Base-by-base conservation (phyloP, 53 echinoderm and acorn worm species). In the Astropecten irregularis region DNA sequence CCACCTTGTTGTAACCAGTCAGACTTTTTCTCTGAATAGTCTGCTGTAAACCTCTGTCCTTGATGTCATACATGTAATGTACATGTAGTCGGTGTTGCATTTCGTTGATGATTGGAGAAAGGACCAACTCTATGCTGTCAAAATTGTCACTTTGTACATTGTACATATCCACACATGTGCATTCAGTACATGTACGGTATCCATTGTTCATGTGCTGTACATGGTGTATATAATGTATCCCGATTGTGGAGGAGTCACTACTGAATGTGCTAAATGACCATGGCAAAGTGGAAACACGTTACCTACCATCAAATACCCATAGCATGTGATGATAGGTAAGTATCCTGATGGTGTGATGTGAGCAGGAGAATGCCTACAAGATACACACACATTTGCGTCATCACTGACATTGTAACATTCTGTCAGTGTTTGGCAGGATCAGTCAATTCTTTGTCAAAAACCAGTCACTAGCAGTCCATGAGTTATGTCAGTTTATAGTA, bases 241-340 rank as follows among this genome's bases (percentile, higher is more conserved):
- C n/a, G 4, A 8, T 13, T 61, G 30, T 61, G 9, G 26, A 7
- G 14, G 8, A 14, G 47, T 7, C 47, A 46, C 14, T 14, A 46
- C 14, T 33, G 38, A 65, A 37, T 65, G 65, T 38, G 8, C 8
- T 7, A 35, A 35, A 65, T 37, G 37, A 5, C 0, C 38, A n/a
- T 13, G 10, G 38, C 65, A 10, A 65, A 65, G 38, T 65, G 65
- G 65, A 65, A 65, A 10, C 65, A 65, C 30, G 38, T 65, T n/a
- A 11, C 13, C 10, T 65, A 65, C 38, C 65, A 65, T 37, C 37
- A 65, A 29, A 21, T 65, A 6, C 30, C 38, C 36, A n/a, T n/a
- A n/a, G n/a, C n/a, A n/a, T n/a, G n/a, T n/a, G 16, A 65, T 18
- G 65, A 65, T 2, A 65, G 65, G 65, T 65, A 38, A 65, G 65